Conservation (phyloP, 2,888 invertebrate species). For the Lumbricus terrestris region DNA sequence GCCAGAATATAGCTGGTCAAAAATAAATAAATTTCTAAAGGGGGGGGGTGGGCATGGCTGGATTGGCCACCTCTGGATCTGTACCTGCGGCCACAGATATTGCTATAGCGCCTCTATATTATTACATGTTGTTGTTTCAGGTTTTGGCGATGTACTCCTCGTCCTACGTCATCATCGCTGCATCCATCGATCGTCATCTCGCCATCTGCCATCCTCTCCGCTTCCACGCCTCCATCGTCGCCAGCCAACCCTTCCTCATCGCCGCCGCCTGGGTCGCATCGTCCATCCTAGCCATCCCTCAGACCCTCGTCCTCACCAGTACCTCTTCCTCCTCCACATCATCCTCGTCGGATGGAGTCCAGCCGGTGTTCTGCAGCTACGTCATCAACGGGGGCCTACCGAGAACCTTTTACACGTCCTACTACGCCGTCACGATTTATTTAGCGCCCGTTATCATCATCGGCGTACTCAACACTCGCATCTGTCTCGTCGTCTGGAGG, state of each 20-base stretch:
- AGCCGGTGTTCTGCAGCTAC: background rate
- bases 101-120: no score
- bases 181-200: background rate
- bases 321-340: background rate
- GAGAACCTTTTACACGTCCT: background rate
- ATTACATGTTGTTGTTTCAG: background rate
- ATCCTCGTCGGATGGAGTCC: background rate
- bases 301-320: background rate
- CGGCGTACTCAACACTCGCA: background rate
- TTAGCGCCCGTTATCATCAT: background rate
- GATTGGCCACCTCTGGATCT: no score
- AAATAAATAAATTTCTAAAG: no score
- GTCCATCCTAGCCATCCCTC: background rate
- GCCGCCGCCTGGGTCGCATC: background rate
- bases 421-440: background rate
- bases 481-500: conserved; percentile 3
- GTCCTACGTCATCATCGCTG: background rate
- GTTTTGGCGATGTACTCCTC: background rate
- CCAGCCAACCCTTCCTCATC: background rate
- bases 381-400: background rate
- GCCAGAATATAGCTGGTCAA: no score
- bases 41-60: no score
- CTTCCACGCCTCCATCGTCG: background rate
- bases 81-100: no score
- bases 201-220: background rate